Conservation (phyloP, 2,888 invertebrate genomes). For the Tenthredo distinguenda region DNA sequence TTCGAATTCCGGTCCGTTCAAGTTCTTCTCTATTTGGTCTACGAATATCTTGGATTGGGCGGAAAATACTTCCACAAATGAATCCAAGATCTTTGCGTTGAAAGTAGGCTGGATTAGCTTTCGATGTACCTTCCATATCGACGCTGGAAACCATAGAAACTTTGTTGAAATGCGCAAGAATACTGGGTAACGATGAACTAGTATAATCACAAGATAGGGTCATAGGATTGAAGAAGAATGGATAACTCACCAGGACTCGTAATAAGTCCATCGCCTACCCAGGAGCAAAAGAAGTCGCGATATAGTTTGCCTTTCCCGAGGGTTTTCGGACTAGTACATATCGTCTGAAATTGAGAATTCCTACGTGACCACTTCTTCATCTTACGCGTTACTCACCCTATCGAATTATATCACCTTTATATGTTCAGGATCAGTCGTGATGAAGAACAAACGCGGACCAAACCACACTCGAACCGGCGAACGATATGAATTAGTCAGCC, state of each 20-base stretch:
- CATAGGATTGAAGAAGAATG: neutral
- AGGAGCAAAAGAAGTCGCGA: too few relatives aligned
- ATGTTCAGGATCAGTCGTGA: conserved; percentile 62
- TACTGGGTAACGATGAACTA: too few relatives aligned
- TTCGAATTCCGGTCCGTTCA: conserved; percentile 78
- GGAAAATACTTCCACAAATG: conserved; percentile 81
- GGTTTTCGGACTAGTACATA: too few relatives aligned
- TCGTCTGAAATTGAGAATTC: neutral
- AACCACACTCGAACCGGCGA: conserved; percentile 65
- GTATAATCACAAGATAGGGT: too few relatives aligned
- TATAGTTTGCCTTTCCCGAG: neutral
- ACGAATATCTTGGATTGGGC: conserved; percentile 80
- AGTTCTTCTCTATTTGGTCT: conserved; percentile 76
- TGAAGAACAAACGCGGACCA: conserved; percentile 60
- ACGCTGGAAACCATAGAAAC: neutral
- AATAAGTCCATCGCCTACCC: neutral
- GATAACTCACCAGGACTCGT: neutral
- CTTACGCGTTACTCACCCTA: too few relatives aligned
- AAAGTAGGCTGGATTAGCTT: neutral
- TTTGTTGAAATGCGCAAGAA: neutral
- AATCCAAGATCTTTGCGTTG: neutral
- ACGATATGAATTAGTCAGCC: conserved; percentile 59
- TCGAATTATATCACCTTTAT: conserved; percentile 61
- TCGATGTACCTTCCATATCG: neutral
- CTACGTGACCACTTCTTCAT: too few relatives aligned